Conservation (phyloP, 2,888 invertebrate genomes). For the Pyrocoelia pectoralis region DNA sequence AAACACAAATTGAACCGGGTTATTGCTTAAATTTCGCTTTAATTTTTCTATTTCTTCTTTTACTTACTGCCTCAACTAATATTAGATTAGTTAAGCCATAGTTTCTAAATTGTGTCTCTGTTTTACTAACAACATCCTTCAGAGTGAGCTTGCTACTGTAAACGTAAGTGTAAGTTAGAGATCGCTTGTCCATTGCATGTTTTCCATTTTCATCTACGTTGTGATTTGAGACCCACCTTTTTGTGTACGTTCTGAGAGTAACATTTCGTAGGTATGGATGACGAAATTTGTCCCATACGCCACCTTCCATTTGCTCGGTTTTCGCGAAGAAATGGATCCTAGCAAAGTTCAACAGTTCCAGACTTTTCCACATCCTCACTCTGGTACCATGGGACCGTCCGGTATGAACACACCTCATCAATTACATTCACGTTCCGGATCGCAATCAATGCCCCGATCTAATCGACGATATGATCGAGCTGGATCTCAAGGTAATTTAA, state of each 20-base stretch:
- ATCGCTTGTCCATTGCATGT: slow-evolving; percentile 32
- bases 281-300: slow-evolving; percentile 97
- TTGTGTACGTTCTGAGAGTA: slow-evolving; percentile 34
- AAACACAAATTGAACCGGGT: background rate
- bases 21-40: slow-evolving; percentile 1
- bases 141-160: slow-evolving; percentile 36
- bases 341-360: slow-evolving; percentile 90
- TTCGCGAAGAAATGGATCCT: slow-evolving; percentile 96
- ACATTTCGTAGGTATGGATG: slow-evolving; percentile 80
- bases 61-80: background rate
- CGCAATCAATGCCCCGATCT: slow-evolving; percentile 82
- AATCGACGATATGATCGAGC: slow-evolving; percentile 58
- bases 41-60: slow-evolving; percentile 7
- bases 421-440: slow-evolving; percentile 84
- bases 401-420: slow-evolving; percentile 73
- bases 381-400: slow-evolving; percentile 84
- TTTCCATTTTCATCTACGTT: slow-evolving; percentile 5
- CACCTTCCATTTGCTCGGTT: slow-evolving; percentile 93
- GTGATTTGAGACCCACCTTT: background rate
- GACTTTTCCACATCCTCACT: slow-evolving; percentile 85
- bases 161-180: slow-evolving; percentile 31
- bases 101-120: slow-evolving; percentile 18
- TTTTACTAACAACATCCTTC: slow-evolving; percentile 35
- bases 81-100: slow-evolving; percentile 14
- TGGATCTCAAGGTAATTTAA: slow-evolving; percentile 58